phyloP scores from a whole-genome alignment of 2,797 vertebrate species.

The Tenualosa thibaudeaui region DNA sequence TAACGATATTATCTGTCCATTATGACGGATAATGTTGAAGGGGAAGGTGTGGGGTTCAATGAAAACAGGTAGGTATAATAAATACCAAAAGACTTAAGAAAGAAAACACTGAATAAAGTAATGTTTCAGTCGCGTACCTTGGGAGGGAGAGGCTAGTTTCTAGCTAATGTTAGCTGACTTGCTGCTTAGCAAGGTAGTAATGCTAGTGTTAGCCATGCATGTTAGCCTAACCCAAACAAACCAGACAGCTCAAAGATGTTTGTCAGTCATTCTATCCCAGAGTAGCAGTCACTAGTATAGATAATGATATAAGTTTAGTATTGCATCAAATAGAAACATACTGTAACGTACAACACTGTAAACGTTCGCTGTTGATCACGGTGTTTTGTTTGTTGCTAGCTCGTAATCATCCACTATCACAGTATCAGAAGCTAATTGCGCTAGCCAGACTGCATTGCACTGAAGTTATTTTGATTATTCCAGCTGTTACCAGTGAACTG shows the following conservation, averaged over 20 bases:
- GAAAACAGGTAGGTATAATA: slow-evolving; percentile 74
- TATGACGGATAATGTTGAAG: slow-evolving; percentile 90
- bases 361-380: not conserved
- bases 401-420: not conserved
- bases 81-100: not conserved
- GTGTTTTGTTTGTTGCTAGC: not conserved
- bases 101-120: not conserved
- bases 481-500: not conserved
- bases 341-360: not conserved
- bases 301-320: not conserved
- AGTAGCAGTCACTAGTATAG: no score
- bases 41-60: slow-evolving; percentile 72
- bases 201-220: not conserved
- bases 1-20: slow-evolving; percentile 38
- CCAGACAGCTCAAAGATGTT: not conserved
- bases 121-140: not conserved
- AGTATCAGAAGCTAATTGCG: not conserved
- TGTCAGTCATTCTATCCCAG: not conserved
- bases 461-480: not conserved
- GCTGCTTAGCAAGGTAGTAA: not conserved
- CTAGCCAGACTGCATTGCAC: not conserved
- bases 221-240: not conserved
- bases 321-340: not conserved
- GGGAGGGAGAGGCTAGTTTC: not conserved
- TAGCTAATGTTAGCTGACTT: not conserved